Evolutionary conservation across 1,140 invertebrate species (phyloP).

Genomic region (Macrostomum lignano): DNA sequence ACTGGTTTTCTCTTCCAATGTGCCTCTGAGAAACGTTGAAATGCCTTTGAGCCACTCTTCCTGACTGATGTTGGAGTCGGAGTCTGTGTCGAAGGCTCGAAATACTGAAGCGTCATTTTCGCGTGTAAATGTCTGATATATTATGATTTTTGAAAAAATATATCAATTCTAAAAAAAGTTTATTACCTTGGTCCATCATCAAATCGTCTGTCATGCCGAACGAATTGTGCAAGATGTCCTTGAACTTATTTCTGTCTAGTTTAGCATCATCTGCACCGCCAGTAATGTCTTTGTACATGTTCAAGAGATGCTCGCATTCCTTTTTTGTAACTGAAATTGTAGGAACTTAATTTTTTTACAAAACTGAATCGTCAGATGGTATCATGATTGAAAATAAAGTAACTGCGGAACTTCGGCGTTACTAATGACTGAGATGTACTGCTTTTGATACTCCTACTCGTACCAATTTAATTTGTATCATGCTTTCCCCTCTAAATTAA

Average conservation of each 20-base stretch:
- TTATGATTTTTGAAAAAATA: constrained; percentile 42
- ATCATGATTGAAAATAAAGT: no score
- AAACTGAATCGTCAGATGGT: no score
- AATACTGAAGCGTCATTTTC: no score
- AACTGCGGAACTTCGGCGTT: no score
- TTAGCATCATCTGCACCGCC: constrained; percentile 29
- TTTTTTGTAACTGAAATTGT: neutral
- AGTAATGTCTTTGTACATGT: neutral
- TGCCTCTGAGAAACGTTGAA: constrained; percentile 44
- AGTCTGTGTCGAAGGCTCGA: constrained; percentile 36
- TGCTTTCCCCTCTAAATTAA: no score
- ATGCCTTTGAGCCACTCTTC: constrained; percentile 42
- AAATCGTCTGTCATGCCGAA: constrained; percentile 60
- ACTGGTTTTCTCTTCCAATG: constrained; percentile 36
- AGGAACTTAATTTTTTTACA: no score
- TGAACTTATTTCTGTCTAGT: constrained; percentile 47
- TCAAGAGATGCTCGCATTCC: neutral
- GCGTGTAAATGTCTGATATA: no score
- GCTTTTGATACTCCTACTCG: no score
- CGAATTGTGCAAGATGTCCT: constrained; percentile 50
- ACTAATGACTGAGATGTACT: no score
- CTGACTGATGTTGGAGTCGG: no score
- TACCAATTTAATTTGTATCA: no score
- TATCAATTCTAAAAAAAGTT: constrained; percentile 3
- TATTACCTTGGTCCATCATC: constrained; percentile 41